These are phyloP conservation scores for Monopterus albus DNA, from an alignment of 2,113 vertebrate genomes.

Conservation along the genomic window DNA sequence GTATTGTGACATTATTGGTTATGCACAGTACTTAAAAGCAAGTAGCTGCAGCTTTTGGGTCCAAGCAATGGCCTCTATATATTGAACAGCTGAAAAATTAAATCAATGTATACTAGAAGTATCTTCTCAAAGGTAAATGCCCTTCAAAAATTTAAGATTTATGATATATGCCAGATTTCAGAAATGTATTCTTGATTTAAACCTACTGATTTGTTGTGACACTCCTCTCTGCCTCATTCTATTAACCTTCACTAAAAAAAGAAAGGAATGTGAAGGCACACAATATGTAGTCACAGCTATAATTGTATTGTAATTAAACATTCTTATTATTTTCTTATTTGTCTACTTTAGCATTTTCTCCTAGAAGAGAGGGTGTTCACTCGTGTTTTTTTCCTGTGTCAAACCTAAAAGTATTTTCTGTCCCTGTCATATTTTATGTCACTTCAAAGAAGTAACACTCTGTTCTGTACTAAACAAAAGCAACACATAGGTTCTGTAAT, in stretches of 20 bases:
- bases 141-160: no score
- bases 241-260: not conserved
- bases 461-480: conserved; percentile 21
- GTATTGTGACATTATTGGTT: not conserved
- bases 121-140: no score
- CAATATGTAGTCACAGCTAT: no score
- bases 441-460: not conserved
- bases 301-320: no score
- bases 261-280: not conserved
- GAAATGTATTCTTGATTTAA: no score
- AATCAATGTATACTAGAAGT: no score
- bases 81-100: not conserved
- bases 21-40: no score
- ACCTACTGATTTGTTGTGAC: no score
- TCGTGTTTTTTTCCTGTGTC: not conserved
- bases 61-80: not conserved
- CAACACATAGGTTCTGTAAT: conserved; percentile 52
- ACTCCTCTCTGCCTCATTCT: not conserved
- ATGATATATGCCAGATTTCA: no score
- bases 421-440: conserved; percentile 8
- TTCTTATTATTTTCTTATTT: no score
- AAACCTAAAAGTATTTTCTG: no score
- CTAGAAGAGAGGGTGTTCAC: not conserved
- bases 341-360: not conserved
- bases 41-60: no score